A percentile compares a stretch with the other conserved stretches of the same genome.
Evolutionary conservation across 2,888 invertebrate species (phyloP).

Genomic region (Kryphioiulus occultus): DNA sequence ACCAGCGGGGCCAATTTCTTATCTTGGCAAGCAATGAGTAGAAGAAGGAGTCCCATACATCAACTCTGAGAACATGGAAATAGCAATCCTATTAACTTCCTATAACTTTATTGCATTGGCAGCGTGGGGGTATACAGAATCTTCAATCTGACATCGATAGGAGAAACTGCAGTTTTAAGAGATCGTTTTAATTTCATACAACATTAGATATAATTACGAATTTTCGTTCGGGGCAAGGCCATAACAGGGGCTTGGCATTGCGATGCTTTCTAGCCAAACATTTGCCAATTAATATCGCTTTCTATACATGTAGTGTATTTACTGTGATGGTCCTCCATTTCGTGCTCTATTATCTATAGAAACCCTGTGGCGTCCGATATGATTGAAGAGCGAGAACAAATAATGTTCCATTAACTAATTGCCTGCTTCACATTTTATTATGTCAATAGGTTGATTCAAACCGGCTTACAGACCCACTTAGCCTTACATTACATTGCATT

Average conservation of each 20-base stretch:
- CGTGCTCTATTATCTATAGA: too few relatives aligned
- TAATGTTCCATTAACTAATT: not conserved
- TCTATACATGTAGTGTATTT: too few relatives aligned
- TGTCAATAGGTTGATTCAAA: not conserved
- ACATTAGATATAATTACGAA: not conserved
- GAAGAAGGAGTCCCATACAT: not conserved
- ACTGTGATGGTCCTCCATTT: too few relatives aligned
- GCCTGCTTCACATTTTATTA: not conserved
- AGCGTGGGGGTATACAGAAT: not conserved
- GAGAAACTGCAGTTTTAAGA: not conserved
- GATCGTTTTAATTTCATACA: not conserved
- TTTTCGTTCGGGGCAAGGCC: not conserved
- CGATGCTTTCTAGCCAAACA: not conserved
- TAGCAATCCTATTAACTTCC: slow-evolving; percentile 6
- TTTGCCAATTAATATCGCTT: not conserved
- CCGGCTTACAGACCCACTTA: too few relatives aligned
- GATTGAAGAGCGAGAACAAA: not conserved
- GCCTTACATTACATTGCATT: too few relatives aligned
- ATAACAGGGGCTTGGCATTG: not conserved
- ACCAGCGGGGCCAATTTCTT: not conserved
- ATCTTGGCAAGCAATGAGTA: not conserved
- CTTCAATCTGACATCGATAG: not conserved
- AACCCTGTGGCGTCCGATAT: not conserved
- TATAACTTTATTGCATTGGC: not conserved
- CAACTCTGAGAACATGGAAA: not conserved